A percentile compares a stretch with the other conserved stretches of the same genome.
Conservation (phyloP, 2,797 vertebrate species). For the Oreonectes daqikongensis region DNA sequence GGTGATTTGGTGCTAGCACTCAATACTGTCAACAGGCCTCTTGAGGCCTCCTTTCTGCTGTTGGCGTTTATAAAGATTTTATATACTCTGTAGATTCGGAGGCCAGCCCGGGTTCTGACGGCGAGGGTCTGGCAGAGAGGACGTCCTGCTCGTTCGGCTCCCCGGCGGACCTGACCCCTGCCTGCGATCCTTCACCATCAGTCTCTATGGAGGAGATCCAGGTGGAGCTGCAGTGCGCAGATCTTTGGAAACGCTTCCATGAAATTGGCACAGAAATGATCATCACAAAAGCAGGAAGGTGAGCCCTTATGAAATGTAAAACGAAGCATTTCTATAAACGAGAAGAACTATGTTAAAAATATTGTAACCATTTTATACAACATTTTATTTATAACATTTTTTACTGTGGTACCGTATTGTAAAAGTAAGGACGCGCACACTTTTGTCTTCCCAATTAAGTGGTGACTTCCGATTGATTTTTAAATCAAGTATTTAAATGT, state of each 20-base stretch:
- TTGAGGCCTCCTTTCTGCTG: conserved; percentile 55
- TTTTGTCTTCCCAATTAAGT: background rate
- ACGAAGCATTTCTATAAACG: background rate
- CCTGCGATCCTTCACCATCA: conserved; percentile 81
- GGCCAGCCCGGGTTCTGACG: conserved; percentile 93
- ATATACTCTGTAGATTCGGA: conserved; percentile 83
- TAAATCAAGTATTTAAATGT: background rate
- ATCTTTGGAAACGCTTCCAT: conserved; percentile 98
- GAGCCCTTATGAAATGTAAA: conserved; percentile 50
- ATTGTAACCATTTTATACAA: too few relatives aligned
- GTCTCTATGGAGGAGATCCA: conserved; percentile 98
- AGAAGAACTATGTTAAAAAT: background rate
- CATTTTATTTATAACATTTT: too few relatives aligned
- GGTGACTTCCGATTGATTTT: background rate
- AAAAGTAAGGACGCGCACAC: background rate
- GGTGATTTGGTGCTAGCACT: conserved; percentile 63
- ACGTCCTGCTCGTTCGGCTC: conserved; percentile 92
- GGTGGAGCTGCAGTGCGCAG: conserved; percentile 96
- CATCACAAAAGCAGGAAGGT: conserved; percentile 99
- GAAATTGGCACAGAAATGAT: conserved; percentile 99
- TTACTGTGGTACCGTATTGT: background rate
- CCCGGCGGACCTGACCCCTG: conserved; percentile 81
- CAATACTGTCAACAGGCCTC: conserved; percentile 60
- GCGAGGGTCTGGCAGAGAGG: conserved; percentile 89
- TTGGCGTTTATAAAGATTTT: conserved; percentile 53